Evolutionary conservation across 2,113 vertebrate species (phyloP).

Genomic region (Lipotes vexillifer): DNA sequence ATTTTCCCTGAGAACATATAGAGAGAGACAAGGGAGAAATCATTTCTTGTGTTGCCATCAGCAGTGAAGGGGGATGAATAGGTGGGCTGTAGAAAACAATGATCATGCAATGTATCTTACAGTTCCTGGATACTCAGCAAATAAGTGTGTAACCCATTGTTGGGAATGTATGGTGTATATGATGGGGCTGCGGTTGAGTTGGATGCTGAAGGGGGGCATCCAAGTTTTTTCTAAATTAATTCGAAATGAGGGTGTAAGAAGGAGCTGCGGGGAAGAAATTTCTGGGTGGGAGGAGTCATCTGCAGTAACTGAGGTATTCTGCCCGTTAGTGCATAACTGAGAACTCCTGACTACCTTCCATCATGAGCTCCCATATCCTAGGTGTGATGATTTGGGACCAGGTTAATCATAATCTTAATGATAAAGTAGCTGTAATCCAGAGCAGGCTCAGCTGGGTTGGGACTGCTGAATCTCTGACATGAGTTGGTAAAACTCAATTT

Average conservation of each 20-base stretch:
- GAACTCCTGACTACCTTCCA: neutral
- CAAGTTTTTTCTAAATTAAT: neutral
- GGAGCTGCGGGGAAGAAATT: neutral
- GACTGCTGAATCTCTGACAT: neutral
- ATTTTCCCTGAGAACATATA: neutral
- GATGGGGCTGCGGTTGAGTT: neutral
- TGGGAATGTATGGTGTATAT: neutral
- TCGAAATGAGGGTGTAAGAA: neutral
- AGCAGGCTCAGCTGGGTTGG: neutral
- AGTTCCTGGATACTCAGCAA: neutral
- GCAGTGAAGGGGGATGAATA: neutral
- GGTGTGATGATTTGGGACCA: neutral
- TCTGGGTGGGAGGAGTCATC: neutral
- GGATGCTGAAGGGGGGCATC: neutral
- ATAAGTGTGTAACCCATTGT: neutral
- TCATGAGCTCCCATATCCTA: neutral
- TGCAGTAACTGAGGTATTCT: neutral
- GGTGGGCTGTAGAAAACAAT: neutral
- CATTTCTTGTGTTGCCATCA: neutral
- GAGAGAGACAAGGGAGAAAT: neutral
- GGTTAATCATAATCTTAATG: neutral
- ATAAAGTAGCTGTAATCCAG: neutral
- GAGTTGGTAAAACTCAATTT: neutral
- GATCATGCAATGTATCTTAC: neutral
- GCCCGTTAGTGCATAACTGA: neutral